phyloP scores from a whole-genome alignment of 2,113 vertebrate species.

The Oreochromis aureus region DNA sequence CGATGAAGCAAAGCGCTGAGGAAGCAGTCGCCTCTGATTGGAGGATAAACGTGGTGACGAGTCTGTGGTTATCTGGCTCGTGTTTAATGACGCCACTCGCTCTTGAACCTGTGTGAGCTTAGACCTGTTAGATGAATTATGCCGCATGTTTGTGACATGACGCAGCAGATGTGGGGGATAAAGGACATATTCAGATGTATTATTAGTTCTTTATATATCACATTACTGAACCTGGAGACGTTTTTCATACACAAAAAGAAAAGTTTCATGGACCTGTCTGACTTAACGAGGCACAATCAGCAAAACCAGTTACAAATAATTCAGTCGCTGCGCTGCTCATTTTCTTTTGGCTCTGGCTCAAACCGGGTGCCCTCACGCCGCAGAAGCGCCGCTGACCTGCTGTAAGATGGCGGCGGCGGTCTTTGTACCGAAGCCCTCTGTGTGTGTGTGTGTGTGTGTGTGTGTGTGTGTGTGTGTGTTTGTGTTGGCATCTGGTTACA shows the following conservation, averaged over 20 bases:
- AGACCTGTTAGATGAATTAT: background rate
- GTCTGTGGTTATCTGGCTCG: background rate
- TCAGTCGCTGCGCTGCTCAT: background rate
- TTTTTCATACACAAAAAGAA: rapidly evolving
- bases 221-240: background rate
- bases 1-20: background rate
- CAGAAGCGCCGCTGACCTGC: background rate
- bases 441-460: slow-evolving; percentile 51
- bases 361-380: background rate
- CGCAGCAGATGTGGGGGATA: background rate
- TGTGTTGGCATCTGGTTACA: slow-evolving; percentile 52
- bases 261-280: background rate
- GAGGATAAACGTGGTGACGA: background rate
- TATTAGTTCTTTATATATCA: background rate
- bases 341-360: background rate
- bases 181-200: background rate
- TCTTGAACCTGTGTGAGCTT: background rate
- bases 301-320: background rate
- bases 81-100: background rate
- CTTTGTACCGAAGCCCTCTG: background rate
- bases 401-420: background rate
- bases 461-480: slow-evolving; percentile 44
- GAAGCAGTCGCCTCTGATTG: background rate
- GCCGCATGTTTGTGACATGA: background rate
- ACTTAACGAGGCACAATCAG: background rate